Base-by-base conservation (phyloP, 2,113 vertebrate genomes). In the Pungitius pungitius region DNA sequence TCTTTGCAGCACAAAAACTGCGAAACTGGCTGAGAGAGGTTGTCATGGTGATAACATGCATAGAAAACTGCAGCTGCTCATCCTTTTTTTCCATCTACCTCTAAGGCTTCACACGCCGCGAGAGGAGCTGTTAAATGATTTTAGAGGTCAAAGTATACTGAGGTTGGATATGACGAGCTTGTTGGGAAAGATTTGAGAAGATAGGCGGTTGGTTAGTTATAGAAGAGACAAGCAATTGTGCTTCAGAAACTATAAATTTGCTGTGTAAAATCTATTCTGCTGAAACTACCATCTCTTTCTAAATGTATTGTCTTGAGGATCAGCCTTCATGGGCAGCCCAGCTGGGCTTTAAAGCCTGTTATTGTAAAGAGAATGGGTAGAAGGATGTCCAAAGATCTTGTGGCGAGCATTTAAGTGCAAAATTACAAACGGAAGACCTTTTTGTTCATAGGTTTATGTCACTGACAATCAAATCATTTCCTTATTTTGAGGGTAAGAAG, bases 41-140 rank as follows among this genome's bases (percentile, higher is more conserved):
- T 90, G 88, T 87, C 90, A 85, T 90, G 77, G 85, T 73, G 87
- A 90, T 86, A 82, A 85, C 73, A 47, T 87, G 89, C 84, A 85
- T 87, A 83, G 78, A 80, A 83, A 80, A 80, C 75, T 77, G 80
- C 88, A 89, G 86, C 88, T 90, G 84, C 85, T 86, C 89, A 77
- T 88, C 80, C 54, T 66, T 82, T 42, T 47, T 17, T 61, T 42
- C 22, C 78, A 87, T 91, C 89, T 90, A 86, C 87, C 89, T 90
- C 91, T 90, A 56, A 85, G 78, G 73, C 79, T 88, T 86, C 75
- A 43, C 64, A 69, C 2, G 17, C 70, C 10, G n/a, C 75, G 58
- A 45, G 56, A 73, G 69, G 81, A 72, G 77, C 77, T 84, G 81
- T 83, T 78, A 60, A 80, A 81, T 80, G 52, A 83, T 81, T 65